Percentiles rank a stretch among this genome's conserved stretches.
These are phyloP conservation scores for Tachyglossus aculeatus DNA, from an alignment of 2,797 vertebrate genomes.

Conservation along the genomic window DNA sequence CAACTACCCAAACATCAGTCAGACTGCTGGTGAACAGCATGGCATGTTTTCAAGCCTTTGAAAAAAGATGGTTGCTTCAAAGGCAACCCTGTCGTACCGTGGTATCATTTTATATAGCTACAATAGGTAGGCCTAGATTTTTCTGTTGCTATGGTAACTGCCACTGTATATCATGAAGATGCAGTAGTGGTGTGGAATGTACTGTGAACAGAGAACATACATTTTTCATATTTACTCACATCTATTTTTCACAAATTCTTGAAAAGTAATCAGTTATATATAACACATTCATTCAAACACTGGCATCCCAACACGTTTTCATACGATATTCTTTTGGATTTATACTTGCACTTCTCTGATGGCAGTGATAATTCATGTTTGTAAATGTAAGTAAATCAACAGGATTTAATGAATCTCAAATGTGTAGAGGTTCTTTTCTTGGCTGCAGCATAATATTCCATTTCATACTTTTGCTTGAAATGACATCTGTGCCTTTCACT, in stretches of 20 bases:
- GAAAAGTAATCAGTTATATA: slow-evolving; percentile 14
- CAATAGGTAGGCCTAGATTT: background rate
- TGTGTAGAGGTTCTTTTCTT: slow-evolving; percentile 10
- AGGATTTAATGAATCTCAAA: slow-evolving; percentile 1
- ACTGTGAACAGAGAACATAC: slow-evolving; percentile 15
- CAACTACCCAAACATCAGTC: too few species aligned
- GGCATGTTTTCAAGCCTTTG: too few species aligned
- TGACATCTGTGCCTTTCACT: too few species aligned
- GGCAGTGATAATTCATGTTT: slow-evolving; percentile 23
- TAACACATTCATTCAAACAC: slow-evolving; percentile 33
- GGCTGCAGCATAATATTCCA: too few species aligned
- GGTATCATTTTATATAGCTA: slow-evolving; percentile 13
- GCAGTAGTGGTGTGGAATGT: slow-evolving; percentile 22
- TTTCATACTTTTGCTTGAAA: too few species aligned
- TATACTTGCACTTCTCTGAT: slow-evolving; percentile 13
- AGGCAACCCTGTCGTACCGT: background rate
- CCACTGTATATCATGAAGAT: slow-evolving; percentile 21
- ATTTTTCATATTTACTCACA: slow-evolving; percentile 39
- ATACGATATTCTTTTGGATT: slow-evolving; percentile 16
- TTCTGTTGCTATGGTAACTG: slow-evolving; percentile 44
- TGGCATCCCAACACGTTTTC: slow-evolving; percentile 7
- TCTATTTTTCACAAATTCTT: slow-evolving; percentile 32
- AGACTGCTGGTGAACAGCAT: too few species aligned
- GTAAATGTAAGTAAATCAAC: too few species aligned
- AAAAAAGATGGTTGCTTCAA: background rate